Evolutionary conservation across 2,113 vertebrate genomes (phyloP), one percentile per base, ranked within the genome.

Genomic region (Triplophysa dalaica): DNA sequence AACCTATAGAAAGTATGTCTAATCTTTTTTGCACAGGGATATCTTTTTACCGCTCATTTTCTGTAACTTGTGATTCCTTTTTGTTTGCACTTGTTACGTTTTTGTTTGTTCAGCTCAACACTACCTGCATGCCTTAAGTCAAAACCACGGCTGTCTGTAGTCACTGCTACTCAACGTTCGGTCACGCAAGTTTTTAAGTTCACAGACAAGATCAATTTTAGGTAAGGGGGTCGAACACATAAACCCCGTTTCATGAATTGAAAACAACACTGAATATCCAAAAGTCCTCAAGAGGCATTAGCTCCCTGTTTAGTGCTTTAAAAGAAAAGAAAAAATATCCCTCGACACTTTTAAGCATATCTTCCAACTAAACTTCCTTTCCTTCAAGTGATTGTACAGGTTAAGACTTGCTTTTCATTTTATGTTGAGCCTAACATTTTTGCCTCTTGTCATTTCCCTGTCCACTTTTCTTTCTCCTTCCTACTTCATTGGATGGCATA

Each of bases 41-140:
- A 56, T 58, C n/a, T n/a, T 75, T 22, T 16, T 41, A 5, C 80
- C 29, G 60, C 17, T 19, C 58, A 22, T 21, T 84, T 78, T 61
- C n/a, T 65, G 61, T n/a, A 21, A 50, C 33, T 45, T 83, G 14
- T 79, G 29, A 77, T 70, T 82, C 80, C 82, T 85, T 88, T 88
- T 86, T 78, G 79, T 74, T 41, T 75, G 56, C 73, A 48, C 56
- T n/a, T 48, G 60, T 72, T 68, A 70, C 38, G 17, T 41, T 82
- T 83, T 84, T 43, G 70, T 85, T 62, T 91, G 72, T 85, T 77
- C 90, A 94, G 92, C 85, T 93, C 90, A 83, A 82, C 87, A 81
- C 89, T 93, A 91, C 91, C 92, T 94, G 93, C 93, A 94, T 92
- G 90, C 89, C 80, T 89, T 91, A 93, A 93, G 90, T 91, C 87